These are phyloP conservation scores for Esperia sulphurella DNA, from an alignment of 2,888 invertebrate genomes.

Conservation along the genomic window DNA sequence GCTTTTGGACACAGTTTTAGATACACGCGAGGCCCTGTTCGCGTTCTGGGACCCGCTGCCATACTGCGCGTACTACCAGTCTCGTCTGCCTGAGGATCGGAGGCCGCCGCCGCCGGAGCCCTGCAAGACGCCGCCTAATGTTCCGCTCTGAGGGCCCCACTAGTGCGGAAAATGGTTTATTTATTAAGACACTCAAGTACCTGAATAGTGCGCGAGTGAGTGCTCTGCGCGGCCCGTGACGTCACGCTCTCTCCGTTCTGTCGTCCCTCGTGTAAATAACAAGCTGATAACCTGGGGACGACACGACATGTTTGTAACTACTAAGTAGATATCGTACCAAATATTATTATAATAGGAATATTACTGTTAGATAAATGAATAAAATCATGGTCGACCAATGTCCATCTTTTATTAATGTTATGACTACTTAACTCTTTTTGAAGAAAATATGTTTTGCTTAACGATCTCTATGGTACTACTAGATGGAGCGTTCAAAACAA, in stretches of 20 bases:
- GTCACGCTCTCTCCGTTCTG: slow-evolving; percentile 27
- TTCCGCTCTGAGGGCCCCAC: slow-evolving; percentile 55
- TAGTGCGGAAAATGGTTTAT: slow-evolving; percentile 41
- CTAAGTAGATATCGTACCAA: slow-evolving; percentile 67
- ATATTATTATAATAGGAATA: slow-evolving; percentile 40
- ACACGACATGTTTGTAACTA: slow-evolving; percentile 69
- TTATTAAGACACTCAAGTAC: slow-evolving; percentile 73
- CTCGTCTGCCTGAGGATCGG: slow-evolving; percentile 81
- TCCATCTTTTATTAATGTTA: slow-evolving; percentile 10
- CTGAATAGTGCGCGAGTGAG: slow-evolving; percentile 70
- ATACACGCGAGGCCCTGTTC: slow-evolving; percentile 89
- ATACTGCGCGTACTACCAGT: slow-evolving; percentile 91
- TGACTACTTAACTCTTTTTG: background rate
- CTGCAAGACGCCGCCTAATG: slow-evolving; percentile 76
- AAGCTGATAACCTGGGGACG: slow-evolving; percentile 47
- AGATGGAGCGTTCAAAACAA: no score
- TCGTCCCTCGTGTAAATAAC: slow-evolving; percentile 36
- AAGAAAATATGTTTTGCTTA: no score
- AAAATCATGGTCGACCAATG: slow-evolving; percentile 19
- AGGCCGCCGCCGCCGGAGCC: slow-evolving; percentile 72
- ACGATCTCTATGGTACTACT: no score
- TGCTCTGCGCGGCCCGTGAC: slow-evolving; percentile 30
- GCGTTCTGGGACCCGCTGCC: slow-evolving; percentile 92
- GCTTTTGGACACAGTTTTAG: slow-evolving; percentile 83
- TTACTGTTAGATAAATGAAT: slow-evolving; percentile 27